Evolutionary conservation across 2,888 invertebrate genomes (phyloP), one percentile per base, ranked within the genome.

Genomic region (Apeira syringaria): DNA sequence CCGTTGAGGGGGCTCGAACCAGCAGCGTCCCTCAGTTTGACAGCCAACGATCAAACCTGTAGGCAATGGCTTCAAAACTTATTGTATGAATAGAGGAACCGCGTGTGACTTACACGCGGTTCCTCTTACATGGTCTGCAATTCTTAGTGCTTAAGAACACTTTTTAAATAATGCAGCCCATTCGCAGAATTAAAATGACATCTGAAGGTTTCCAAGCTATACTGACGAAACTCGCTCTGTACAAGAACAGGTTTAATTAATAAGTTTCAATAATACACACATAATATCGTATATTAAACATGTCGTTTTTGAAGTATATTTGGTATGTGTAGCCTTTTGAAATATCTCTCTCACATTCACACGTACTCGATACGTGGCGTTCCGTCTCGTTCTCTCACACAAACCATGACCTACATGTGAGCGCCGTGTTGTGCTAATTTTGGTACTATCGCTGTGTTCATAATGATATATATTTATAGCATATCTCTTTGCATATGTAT

Each of bases 351-450:
- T 45, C 61, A 56, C 61, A 56, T 35, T 77, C 64, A 47, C 10
- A 15, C 62, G 20, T 18, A 10, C 1, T 27, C 22, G 17, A 24
- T 36, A 11, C 42, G 46, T 25, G 32, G 51, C 62, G 31, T 37
- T 43, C 18, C 43, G 38, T 75, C 74, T 61, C 59, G 20, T 35
- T 64, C 64, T 26, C 53, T 53, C 68, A 8, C 43, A 32, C 50
- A 53, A 64, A 74, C 82, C 84, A 70, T 85, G 85, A 84, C 84
- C 84, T 71, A 83, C 74, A 80, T 83, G 70, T 39, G 48, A 41
- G 63, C 53, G 55, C 65, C 59, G 54, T 59, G 67, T 70, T 73
- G 74, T 60, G 74, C 82, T 80, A 83, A 83, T 80, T 82, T 67
- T 57, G 69, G 59, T 67, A 59, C 75, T 76, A 73, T 72, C 70